Conservation (phyloP, 2,888 invertebrate genomes). For the Mechanitis mazaeus region DNA sequence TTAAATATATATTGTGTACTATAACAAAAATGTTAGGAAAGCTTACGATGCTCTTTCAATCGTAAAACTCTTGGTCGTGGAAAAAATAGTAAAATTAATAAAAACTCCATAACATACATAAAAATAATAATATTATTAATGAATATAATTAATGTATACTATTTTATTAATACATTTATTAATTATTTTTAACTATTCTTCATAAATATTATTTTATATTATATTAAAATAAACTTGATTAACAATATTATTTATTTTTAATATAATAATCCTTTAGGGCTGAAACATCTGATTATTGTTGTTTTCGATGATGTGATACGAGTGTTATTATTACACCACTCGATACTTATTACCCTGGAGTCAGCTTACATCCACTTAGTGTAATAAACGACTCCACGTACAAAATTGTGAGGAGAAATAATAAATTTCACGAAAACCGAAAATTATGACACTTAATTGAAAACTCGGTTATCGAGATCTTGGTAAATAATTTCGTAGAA, state of each 20-base stretch:
- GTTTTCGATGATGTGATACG: slow-evolving; percentile 9
- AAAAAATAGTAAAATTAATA: no score
- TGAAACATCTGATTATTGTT: background rate
- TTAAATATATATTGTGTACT: background rate
- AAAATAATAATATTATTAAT: no score
- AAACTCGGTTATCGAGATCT: slow-evolving; percentile 66
- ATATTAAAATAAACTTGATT: no score
- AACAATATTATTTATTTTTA: no score
- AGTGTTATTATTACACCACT: slow-evolving; percentile 29
- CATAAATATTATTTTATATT: no score
- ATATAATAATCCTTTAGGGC: slow-evolving; percentile 36
- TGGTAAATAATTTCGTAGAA: slow-evolving; percentile 70
- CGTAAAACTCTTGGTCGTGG: slow-evolving; percentile 43
- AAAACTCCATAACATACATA: no score
- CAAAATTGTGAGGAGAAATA: slow-evolving; percentile 60
- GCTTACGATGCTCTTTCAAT: slow-evolving; percentile 34
- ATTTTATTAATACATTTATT: slow-evolving; percentile 21
- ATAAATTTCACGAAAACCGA: slow-evolving; percentile 62
- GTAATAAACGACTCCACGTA: slow-evolving; percentile 55
- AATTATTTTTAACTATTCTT: slow-evolving; percentile 11
- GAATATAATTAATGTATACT: no score
- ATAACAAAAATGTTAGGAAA: slow-evolving; percentile 38
- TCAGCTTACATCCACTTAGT: slow-evolving; percentile 38
- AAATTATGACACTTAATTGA: slow-evolving; percentile 73
- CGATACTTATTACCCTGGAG: slow-evolving; percentile 30